These are phyloP conservation scores for Heliconius cydno DNA, from an alignment of 2,888 invertebrate genomes.

Conservation along the genomic window DNA sequence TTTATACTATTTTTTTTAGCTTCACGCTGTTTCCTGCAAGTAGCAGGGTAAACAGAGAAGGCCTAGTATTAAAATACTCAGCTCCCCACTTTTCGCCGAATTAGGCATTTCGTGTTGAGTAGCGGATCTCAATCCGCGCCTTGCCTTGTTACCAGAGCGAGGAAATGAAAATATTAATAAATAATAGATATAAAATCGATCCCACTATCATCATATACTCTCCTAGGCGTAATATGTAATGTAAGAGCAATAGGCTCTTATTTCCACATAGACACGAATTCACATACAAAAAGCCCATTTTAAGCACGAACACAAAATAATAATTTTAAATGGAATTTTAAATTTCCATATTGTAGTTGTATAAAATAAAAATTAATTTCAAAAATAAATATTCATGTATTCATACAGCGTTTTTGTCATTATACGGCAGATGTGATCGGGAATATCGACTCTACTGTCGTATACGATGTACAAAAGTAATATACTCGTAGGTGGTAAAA, in stretches of 20 bases:
- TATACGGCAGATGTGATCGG: slow-evolving; percentile 59
- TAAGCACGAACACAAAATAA: background rate
- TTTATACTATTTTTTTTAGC: background rate
- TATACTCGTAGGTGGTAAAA: slow-evolving; percentile 8
- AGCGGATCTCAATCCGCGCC: too few species aligned
- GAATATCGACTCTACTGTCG: slow-evolving; percentile 29
- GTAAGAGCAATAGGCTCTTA: too few species aligned
- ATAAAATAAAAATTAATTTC: slow-evolving; percentile 30
- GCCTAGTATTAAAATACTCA: background rate
- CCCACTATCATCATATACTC: too few species aligned
- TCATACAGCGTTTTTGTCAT: slow-evolving; percentile 51
- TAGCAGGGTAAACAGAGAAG: background rate
- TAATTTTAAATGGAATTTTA: slow-evolving; percentile 1
- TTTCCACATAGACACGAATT: too few species aligned
- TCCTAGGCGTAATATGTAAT: too few species aligned
- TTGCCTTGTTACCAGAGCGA: too few species aligned
- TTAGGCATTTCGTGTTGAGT: background rate
- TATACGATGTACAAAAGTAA: background rate
- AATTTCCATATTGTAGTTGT: slow-evolving; percentile 21
- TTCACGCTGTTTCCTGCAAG: background rate
- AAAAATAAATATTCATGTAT: slow-evolving; percentile 36
- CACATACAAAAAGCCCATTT: too few species aligned
- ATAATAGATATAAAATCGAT: too few species aligned
- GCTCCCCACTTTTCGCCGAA: background rate
- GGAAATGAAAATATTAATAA: too few species aligned